Base-by-base conservation (phyloP, 2,888 invertebrate species). In the Spodoptera picta region DNA sequence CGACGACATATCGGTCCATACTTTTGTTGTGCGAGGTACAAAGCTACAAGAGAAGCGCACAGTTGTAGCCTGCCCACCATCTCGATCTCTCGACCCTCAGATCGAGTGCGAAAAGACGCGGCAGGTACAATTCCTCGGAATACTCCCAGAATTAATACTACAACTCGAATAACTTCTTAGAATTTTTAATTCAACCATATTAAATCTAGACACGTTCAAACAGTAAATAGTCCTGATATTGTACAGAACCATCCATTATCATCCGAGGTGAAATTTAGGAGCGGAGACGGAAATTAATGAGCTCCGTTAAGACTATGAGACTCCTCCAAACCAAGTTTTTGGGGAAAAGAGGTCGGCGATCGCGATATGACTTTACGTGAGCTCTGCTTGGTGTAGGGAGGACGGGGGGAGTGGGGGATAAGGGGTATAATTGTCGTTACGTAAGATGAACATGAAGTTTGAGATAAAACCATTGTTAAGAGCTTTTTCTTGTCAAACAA, bases 361-460 rank as follows among this genome's bases (percentile, higher is more conserved):
- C 75, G 75, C 41, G 69, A 64, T 75, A 69, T 75, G 56, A 69
- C 70, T 74, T 56, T 64, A 75, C 75, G 59, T 74, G 70, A 69
- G 59, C 57, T 60, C 59, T 75, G 56, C 75, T 36, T 9, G 36
- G 36, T 5, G 36, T 36, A 36, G 36, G 36, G 9, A 2, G 36
- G 9, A 36, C 36, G 6, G 59, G 19, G 49, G 14, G 53, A 46
- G 10, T 11, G 42, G 12, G 11, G 3, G 23, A 2, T n/a, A n/a
- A 23, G 12, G 5, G 23, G 23, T 24, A 11, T 50, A 43, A 36
- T 51, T 67, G 14, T 24, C n/a, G 9, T 56, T 14, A 49, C 11
- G 12, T 9, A 12, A 11, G 46, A 56, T 53, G 55, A 53, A 14
- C 49, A 44, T 48, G 49, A 60, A 69, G n/a, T 50, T 42, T 54